phyloP scores from a whole-genome alignment of 2,888 invertebrate species.

The Nemotelus pantherinus region DNA sequence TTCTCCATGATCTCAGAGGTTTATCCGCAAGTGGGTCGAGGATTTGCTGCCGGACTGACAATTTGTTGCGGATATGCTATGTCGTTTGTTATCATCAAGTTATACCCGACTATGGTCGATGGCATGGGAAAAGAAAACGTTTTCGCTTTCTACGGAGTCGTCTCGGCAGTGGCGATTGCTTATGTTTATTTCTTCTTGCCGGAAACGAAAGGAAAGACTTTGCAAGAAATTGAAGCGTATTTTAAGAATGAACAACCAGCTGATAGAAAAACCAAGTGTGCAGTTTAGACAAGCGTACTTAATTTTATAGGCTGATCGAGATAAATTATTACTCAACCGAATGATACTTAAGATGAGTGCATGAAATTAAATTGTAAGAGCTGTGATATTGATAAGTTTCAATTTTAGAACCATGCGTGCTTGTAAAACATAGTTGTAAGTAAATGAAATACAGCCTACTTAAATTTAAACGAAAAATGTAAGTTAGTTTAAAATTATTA shows the following conservation, averaged over 20 bases:
- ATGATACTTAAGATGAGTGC: too few relatives aligned
- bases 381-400: too few relatives aligned
- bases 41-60: conserved; percentile 74
- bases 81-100: conserved; percentile 75
- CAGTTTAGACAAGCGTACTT: background rate
- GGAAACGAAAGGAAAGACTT: conserved; percentile 75
- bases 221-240: conserved; percentile 74
- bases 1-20: conserved; percentile 82
- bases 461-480: too few relatives aligned
- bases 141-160: conserved; percentile 71
- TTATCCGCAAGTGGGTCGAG: conserved; percentile 71
- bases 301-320: too few relatives aligned
- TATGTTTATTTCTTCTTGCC: conserved; percentile 72
- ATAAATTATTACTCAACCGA: too few relatives aligned
- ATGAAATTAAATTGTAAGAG: too few relatives aligned
- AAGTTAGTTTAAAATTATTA: too few relatives aligned
- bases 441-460: too few relatives aligned
- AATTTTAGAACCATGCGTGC: too few relatives aligned
- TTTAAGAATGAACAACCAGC: conserved; percentile 56
- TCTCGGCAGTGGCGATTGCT: conserved; percentile 69
- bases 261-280: background rate
- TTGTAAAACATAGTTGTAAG: too few relatives aligned
- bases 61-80: conserved; percentile 73
- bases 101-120: conserved; percentile 71
- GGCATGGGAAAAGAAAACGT: conserved; percentile 70